Evolutionary conservation across 2,888 invertebrate species (phyloP), one percentile per base, ranked within the genome.

Genomic region (Campoplex capitator): DNA sequence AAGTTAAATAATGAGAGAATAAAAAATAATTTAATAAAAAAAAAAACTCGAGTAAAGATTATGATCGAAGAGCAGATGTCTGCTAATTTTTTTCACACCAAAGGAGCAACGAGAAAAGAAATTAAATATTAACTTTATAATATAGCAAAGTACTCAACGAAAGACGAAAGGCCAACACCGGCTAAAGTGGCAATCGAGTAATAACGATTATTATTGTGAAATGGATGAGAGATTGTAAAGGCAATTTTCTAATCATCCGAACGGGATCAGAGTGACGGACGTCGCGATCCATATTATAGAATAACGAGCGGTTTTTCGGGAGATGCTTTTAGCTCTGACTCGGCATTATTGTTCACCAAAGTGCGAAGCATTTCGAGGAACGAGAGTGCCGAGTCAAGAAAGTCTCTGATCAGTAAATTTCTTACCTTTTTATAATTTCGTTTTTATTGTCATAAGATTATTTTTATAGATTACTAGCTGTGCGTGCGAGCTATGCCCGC

Each of bases 141-240:
- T 23, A 54, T 18, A 75, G 75, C 79, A 68, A 35, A 45, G 78
- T 78, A 86, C 83, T 83, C 75, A 42, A 67, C 35, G 38, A 23
- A 28, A 18, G 16, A 58, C 23, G 42, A 38, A 58, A 75, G 42
- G 56, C 56, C 23, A 35, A 35, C 74, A 70, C n/a, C 48, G 70
- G 16, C 32, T 77, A 70, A 35, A 84, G 78, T 70, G 56, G 51
- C 77, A 73, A 75, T 79, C 68, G 54, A 42, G 56, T 93, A 92
- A 93, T 93, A 89, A 93, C 89, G 88, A 93, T 93, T 92, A 93
- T 93, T 93, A 93, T 91, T 89, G 88, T 90, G 89, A 92, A 92
- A 91, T 86, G 90, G 87, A 90, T 88, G 91, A 92, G 91, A 90
- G 87, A 87, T 87, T 89, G 90, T 89, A 88, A 90, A 82, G 84